Conservation (phyloP, 1,140 invertebrate species). For the Argopecten irradians region DNA sequence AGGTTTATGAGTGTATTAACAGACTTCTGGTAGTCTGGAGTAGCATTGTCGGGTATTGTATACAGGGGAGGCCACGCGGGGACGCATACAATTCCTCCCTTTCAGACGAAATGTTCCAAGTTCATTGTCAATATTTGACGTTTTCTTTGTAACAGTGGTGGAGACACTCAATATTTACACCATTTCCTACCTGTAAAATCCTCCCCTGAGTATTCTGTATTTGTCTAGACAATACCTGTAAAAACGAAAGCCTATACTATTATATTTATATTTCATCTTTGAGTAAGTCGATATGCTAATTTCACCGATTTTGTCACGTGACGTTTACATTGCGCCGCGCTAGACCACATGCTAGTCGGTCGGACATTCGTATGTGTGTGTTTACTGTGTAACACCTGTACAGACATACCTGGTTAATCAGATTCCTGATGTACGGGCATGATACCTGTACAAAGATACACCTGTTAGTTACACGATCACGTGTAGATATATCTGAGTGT, state of each 20-base stretch:
- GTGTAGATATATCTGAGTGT: background rate
- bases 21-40: background rate
- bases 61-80: background rate
- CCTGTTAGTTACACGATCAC: background rate
- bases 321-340: background rate
- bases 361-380: background rate
- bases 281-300: slow-evolving; percentile 22
- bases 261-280: background rate
- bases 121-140: slow-evolving; percentile 5
- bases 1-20: background rate
- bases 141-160: background rate
- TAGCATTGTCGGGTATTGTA: background rate
- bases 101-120: background rate
- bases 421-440: background rate
- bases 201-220: background rate
- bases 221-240: background rate
- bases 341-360: background rate
- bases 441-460: background rate
- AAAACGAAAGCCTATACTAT: background rate
- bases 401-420: background rate
- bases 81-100: background rate
- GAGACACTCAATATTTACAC: background rate
- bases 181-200: background rate
- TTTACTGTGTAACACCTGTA: background rate
- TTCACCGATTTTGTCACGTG: slow-evolving; percentile 8